Percentiles rank a stretch among this genome's conserved stretches.
phyloP scores from a whole-genome alignment of 1,140 invertebrate species.

The Asobara japonica region DNA sequence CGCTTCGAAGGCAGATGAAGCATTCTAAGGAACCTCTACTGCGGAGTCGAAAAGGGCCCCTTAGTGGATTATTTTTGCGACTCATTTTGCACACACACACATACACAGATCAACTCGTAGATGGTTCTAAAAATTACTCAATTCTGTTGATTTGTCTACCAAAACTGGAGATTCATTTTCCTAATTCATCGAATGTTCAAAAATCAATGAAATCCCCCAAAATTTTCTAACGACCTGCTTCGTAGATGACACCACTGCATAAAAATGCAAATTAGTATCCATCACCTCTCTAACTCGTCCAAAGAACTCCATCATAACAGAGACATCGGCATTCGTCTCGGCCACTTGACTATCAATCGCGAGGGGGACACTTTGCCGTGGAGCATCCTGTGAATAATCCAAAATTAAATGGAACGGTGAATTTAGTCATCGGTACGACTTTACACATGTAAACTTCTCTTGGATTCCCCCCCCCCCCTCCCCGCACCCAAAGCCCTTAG shows the following conservation, averaged over 20 bases:
- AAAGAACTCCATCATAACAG: constrained; percentile 11
- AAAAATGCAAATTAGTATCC: neutral
- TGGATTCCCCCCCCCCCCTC: neutral
- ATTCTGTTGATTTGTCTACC: too few relatives aligned
- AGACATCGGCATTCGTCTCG: constrained; percentile 26
- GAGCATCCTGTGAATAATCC: constrained; percentile 38
- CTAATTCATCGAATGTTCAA: neutral
- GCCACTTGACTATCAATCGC: constrained; percentile 38
- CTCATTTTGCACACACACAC: too few relatives aligned
- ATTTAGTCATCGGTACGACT: constrained; percentile 24
- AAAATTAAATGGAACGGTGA: constrained; percentile 33
- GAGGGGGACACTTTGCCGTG: neutral
- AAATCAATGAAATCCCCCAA: neutral
- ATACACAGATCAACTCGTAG: too few relatives aligned
- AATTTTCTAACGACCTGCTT: too few relatives aligned
- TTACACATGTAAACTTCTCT: constrained; percentile 33
- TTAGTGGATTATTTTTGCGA: too few relatives aligned
- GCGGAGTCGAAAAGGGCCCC: too few relatives aligned
- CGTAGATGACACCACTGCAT: neutral
- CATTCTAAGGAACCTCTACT: too few relatives aligned
- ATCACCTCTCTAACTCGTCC: neutral
- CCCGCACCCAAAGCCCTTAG: too few relatives aligned
- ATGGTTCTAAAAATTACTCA: too few relatives aligned
- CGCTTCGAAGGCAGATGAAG: too few relatives aligned
- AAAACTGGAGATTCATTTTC: too few relatives aligned